Evolutionary conservation across 2,113 vertebrate species (phyloP).

Genomic region (Oophaga pumilio): DNA sequence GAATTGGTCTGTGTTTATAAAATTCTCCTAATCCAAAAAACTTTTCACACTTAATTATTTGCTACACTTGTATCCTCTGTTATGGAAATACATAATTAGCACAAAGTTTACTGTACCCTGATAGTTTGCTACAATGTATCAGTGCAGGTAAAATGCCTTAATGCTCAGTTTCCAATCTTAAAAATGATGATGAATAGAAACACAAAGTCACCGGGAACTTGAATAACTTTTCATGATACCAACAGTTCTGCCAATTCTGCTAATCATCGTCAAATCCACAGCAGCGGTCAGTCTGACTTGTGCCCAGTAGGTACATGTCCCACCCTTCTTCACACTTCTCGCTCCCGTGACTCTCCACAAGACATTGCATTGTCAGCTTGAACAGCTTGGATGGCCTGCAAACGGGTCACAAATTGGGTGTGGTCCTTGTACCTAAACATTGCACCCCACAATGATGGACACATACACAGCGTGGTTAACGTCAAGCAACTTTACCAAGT

Average conservation of each 20-base stretch:
- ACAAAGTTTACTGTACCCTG: too few relatives aligned
- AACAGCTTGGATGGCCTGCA: too few relatives aligned
- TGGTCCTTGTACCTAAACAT: too few relatives aligned
- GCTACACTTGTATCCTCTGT: too few relatives aligned
- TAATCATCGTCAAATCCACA: not conserved
- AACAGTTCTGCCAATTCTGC: not conserved
- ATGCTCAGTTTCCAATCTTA: not conserved
- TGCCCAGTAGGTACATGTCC: not conserved
- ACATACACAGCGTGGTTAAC: too few relatives aligned
- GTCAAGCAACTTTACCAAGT: too few relatives aligned
- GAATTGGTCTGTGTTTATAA: too few relatives aligned
- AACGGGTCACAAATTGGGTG: too few relatives aligned
- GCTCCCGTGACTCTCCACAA: not conserved
- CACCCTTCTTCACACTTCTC: not conserved
- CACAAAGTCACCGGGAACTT: not conserved
- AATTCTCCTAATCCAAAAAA: too few relatives aligned
- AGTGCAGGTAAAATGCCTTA: not conserved
- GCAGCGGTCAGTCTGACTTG: not conserved
- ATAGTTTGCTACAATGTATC: not conserved
- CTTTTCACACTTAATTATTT: too few relatives aligned
- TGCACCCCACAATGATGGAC: too few relatives aligned
- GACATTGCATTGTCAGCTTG: not conserved
- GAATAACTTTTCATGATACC: not conserved
- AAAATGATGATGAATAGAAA: not conserved
- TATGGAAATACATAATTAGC: too few relatives aligned